Conservation (phyloP, 2,113 vertebrate species). For the Dasyprocta punctata region DNA sequence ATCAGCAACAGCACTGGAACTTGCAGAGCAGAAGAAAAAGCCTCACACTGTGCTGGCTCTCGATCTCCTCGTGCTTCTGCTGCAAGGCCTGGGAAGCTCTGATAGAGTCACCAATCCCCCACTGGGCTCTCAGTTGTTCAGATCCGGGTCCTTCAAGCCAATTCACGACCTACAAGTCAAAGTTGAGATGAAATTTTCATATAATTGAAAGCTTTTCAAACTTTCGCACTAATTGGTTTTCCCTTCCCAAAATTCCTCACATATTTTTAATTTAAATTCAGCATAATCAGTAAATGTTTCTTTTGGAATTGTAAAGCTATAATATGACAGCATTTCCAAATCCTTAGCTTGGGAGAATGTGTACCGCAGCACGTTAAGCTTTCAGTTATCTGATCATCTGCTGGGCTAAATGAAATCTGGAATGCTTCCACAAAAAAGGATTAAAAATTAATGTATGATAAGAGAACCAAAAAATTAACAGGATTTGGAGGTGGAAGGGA, state of each 20-base stretch:
- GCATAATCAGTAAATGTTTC: not conserved
- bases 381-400: conserved; percentile 44
- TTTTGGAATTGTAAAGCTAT: not conserved
- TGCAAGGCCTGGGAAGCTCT: conserved; percentile 97
- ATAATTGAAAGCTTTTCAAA: conserved; percentile 26
- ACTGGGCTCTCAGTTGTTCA: conserved; percentile 95
- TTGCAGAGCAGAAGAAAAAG: conserved; percentile 70
- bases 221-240: not conserved
- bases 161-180: conserved; percentile 93
- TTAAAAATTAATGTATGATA: conserved; percentile 54
- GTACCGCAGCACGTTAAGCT: conserved; percentile 32
- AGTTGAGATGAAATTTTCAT: conserved; percentile 59
- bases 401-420: conserved; percentile 30
- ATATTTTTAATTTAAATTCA: conserved; percentile 41
- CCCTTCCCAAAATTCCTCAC: not conserved
- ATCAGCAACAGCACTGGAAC: conserved; percentile 42
- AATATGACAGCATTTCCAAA: not conserved
- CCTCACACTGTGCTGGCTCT: conserved; percentile 98
- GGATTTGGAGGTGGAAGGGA: not conserved
- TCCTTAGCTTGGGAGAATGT: conserved; percentile 34
- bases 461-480: not conserved
- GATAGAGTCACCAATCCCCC: conserved; percentile 97
- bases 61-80: conserved; percentile 98
- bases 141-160: conserved; percentile 99
- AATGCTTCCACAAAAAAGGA: not conserved